phyloP scores from a whole-genome alignment of 64 coral and sea anemone genomes.

The Montipora cactus region DNA sequence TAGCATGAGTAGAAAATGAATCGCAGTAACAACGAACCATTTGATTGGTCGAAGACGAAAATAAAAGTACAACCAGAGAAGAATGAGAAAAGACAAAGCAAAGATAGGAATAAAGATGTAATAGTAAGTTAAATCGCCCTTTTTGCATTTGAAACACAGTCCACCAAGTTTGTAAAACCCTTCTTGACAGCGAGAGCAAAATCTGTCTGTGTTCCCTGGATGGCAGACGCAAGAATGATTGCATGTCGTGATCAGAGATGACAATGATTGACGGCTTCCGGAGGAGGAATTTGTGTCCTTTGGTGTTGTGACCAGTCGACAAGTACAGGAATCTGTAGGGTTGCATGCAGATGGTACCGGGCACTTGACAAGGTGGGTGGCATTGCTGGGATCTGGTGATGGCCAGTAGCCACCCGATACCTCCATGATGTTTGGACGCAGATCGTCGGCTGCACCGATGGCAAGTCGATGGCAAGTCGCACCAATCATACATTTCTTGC shows the following conservation, averaged over 20 bases:
- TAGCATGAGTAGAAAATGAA: constrained; percentile 47
- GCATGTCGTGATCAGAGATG: constrained; percentile 44
- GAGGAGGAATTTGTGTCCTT: not conserved
- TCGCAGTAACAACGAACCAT: constrained; percentile 21
- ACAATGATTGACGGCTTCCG: not conserved
- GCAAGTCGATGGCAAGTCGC: not conserved
- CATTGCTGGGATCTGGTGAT: constrained; percentile 37
- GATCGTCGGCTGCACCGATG: not conserved
- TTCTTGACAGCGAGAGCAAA: constrained; percentile 62
- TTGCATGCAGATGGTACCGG: constrained; percentile 55
- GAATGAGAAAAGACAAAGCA: constrained; percentile 27
- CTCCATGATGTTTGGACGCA: constrained; percentile 31
- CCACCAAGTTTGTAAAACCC: constrained; percentile 62
- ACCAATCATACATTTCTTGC: constrained; percentile 43
- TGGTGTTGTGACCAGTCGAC: constrained; percentile 14
- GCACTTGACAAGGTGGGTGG: constrained; percentile 50
- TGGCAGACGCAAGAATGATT: constrained; percentile 55
- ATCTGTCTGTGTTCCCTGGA: constrained; percentile 50
- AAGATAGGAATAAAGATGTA: constrained; percentile 52
- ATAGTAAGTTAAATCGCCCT: constrained; percentile 31
- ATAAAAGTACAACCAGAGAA: constrained; percentile 41
- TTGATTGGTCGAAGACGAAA: constrained; percentile 2
- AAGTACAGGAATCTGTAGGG: constrained; percentile 21
- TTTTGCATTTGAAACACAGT: constrained; percentile 30
- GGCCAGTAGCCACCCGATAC: constrained; percentile 46